Percentiles rank a stretch among this genome's conserved stretches.
These are phyloP conservation scores for Zootermopsis nevadensis DNA, from an alignment of 2,888 invertebrate species.

Conservation along the genomic window DNA sequence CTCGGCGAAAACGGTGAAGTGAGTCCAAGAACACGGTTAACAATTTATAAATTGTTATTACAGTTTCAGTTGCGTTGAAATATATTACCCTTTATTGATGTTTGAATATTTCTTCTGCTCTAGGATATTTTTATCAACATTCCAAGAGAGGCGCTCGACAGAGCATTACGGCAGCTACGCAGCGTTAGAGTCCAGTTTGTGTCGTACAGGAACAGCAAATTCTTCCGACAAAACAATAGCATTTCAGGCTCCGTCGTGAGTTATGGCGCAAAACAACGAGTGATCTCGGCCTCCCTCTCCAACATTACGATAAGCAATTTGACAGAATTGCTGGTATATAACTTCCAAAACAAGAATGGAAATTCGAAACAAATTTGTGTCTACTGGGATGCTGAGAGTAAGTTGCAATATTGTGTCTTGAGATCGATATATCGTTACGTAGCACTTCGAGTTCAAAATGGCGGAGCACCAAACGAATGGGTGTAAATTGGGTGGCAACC, in stretches of 20 bases:
- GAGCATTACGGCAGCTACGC: constrained; percentile 30
- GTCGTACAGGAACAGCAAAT: constrained; percentile 48
- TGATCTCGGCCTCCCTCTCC: constrained; percentile 46
- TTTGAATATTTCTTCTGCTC: constrained; percentile 2
- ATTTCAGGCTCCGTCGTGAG: neutral
- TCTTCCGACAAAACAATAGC: constrained; percentile 35
- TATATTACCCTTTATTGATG: neutral
- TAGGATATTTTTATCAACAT: constrained; percentile 46
- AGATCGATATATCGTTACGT: neutral
- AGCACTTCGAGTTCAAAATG: too few species aligned
- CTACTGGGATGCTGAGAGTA: constrained; percentile 57
- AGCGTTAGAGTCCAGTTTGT: constrained; percentile 48
- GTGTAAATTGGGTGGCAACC: too few species aligned
- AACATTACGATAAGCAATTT: constrained; percentile 53
- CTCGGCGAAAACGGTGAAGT: neutral
- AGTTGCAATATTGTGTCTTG: constrained; percentile 26
- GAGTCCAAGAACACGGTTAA: neutral
- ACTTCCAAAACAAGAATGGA: constrained; percentile 52
- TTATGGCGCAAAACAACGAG: constrained; percentile 32
- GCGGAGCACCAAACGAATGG: too few species aligned
- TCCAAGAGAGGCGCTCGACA: constrained; percentile 44
- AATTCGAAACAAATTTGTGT: constrained; percentile 56
- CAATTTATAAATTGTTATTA: too few species aligned
- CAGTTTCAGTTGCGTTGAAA: neutral
- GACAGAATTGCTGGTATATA: constrained; percentile 55